A percentile compares a stretch with the other conserved stretches of the same genome.
Evolutionary conservation across 23 tunicate species (phyloP).

Genomic region (Clavelina lepadiformis): DNA sequence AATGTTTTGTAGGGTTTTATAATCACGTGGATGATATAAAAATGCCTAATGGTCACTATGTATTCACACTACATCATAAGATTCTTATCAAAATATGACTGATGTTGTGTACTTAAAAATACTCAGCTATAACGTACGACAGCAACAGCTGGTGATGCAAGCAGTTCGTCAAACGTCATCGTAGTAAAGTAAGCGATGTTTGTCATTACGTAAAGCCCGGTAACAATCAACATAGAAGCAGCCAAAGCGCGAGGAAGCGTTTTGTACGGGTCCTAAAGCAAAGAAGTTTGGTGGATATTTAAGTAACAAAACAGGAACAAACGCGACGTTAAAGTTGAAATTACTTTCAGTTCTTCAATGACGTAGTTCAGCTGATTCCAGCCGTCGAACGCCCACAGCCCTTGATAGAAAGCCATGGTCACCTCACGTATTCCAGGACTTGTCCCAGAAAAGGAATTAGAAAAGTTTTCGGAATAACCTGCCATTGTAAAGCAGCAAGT

Average conservation of each 20-base stretch:
- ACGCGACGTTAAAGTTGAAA: neutral
- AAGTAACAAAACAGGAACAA: too few species aligned
- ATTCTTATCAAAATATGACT: too few species aligned
- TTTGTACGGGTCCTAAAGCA: constrained; percentile 60
- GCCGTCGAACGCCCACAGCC: constrained; percentile 93
- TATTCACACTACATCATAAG: too few species aligned
- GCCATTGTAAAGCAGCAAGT: neutral
- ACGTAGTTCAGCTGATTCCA: constrained; percentile 93
- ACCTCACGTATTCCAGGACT: constrained; percentile 61
- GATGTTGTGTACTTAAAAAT: too few species aligned
- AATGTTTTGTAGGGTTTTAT: too few species aligned
- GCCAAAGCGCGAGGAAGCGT: constrained; percentile 80
- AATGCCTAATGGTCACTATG: too few species aligned
- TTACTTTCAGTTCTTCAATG: constrained; percentile 86
- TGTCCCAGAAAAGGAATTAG: constrained; percentile 37
- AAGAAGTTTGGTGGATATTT: neutral
- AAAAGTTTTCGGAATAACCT: constrained; percentile 71
- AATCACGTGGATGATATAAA: too few species aligned
- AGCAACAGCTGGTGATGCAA: constrained; percentile 54
- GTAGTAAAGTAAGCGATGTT: constrained; percentile 80
- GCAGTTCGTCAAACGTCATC: constrained; percentile 64
- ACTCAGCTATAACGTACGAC: constrained; percentile 35
- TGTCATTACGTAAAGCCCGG: constrained; percentile 59
- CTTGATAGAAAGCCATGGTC: constrained; percentile 80
- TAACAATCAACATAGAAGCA: constrained; percentile 73